Conservation (phyloP, 2,888 invertebrate genomes). For the Byasa hedistus region DNA sequence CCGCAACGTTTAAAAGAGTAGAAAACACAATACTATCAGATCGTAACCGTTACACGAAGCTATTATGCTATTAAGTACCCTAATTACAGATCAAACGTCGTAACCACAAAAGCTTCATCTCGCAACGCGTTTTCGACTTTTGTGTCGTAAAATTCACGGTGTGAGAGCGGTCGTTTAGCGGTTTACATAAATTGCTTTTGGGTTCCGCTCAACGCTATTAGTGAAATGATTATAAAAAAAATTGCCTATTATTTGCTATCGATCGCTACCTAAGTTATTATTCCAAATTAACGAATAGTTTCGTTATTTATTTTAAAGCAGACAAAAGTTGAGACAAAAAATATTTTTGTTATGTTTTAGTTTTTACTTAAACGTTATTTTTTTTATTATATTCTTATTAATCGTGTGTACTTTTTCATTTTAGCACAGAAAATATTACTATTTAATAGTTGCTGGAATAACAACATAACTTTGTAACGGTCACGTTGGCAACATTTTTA, state of each 20-base stretch:
- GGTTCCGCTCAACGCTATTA: constrained; percentile 46
- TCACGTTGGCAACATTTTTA: too few species aligned
- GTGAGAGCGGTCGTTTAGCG: constrained; percentile 57
- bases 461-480: too few species aligned
- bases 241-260: constrained; percentile 36
- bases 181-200: constrained; percentile 60
- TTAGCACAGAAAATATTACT: too few species aligned
- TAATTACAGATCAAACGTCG: constrained; percentile 74
- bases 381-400: too few species aligned
- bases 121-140: constrained; percentile 61
- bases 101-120: constrained; percentile 73
- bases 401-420: too few species aligned
- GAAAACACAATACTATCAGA: constrained; percentile 66
- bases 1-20: constrained; percentile 48
- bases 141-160: constrained; percentile 64
- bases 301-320: neutral
- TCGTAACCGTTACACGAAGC: constrained; percentile 66
- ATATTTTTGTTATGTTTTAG: neutral
- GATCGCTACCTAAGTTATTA: neutral
- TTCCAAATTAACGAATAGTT: neutral
- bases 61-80: constrained; percentile 71
- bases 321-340: too few species aligned
- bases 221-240: constrained; percentile 30
- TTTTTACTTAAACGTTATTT: neutral
- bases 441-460: too few species aligned